phyloP scores from a whole-genome alignment of 92 coral and sea anemone species.

The Phenganax marumi region DNA sequence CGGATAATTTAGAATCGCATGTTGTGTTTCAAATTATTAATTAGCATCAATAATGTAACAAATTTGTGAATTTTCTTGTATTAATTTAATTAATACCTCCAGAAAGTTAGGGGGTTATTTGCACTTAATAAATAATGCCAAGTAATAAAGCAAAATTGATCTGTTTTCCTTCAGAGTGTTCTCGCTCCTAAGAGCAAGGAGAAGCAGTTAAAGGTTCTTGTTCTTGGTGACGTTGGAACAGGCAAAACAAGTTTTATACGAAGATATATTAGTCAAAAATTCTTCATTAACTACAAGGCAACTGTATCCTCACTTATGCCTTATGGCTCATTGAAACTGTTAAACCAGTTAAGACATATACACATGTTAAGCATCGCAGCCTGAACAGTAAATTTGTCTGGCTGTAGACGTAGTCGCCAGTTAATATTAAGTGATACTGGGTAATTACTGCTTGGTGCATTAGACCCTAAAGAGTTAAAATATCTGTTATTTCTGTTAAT shows the following conservation, averaged over 20 bases:
- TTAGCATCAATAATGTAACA: not conserved
- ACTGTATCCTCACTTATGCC: constrained; percentile 82
- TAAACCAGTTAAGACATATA: not conserved
- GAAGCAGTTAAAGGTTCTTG: constrained; percentile 79
- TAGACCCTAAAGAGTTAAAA: not conserved
- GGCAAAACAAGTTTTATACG: constrained; percentile 94
- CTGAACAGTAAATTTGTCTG: not conserved
- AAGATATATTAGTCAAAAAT: constrained; percentile 84
- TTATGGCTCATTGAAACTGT: not conserved
- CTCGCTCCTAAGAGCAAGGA: constrained; percentile 67
- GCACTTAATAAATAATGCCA: not conserved
- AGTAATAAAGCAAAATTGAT: not conserved
- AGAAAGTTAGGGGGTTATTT: not conserved
- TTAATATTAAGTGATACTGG: not conserved
- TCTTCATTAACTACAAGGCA: constrained; percentile 91
- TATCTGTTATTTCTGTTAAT: not conserved
- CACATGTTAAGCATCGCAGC: not conserved
- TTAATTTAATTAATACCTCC: not conserved
- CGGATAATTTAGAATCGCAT: no score
- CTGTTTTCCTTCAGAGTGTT: not conserved
- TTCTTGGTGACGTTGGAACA: constrained; percentile 92
- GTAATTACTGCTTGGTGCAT: no score
- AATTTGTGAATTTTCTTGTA: not conserved
- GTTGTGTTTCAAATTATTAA: not conserved
- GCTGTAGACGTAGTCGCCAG: not conserved